These are phyloP conservation scores for Sporophila hypoxantha DNA, from an alignment of 2,113 vertebrate species.

Conservation along the genomic window DNA sequence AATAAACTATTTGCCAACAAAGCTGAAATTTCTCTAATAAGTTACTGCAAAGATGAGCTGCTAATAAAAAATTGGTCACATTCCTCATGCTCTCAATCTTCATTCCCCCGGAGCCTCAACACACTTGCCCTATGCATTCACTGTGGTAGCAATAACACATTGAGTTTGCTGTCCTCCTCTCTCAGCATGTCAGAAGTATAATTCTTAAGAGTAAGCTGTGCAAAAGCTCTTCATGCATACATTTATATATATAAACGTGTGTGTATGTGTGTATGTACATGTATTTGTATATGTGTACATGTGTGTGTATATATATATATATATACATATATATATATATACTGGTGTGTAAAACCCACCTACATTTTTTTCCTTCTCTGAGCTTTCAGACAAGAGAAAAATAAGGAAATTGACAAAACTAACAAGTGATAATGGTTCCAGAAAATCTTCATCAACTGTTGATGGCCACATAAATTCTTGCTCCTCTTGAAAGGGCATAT, in stretches of 20 bases:
- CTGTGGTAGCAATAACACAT: background rate
- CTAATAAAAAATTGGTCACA: background rate
- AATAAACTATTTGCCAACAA: background rate
- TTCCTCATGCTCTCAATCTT: background rate
- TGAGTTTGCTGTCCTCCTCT: background rate
- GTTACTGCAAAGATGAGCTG: background rate
- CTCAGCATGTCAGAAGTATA: background rate
- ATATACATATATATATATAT: no score
- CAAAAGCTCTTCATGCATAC: background rate
- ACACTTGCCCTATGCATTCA: background rate
- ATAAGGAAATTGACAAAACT: background rate
- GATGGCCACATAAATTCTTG: background rate
- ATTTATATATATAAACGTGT: background rate
- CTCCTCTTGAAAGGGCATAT: background rate
- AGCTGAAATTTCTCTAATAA: background rate
- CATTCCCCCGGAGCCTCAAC: fast-evolving
- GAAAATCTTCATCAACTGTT: background rate
- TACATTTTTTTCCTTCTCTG: background rate
- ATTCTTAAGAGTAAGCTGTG: background rate
- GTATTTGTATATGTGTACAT: background rate
- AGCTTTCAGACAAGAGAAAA: background rate
- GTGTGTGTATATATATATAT: fast-evolving
- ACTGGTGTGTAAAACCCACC: background rate
- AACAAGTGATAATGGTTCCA: background rate
- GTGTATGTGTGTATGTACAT: fast-evolving